Evolutionary conservation across 1,140 invertebrate genomes (phyloP), one percentile per base, ranked within the genome.

Genomic region (Drosophila nigromelanica): DNA sequence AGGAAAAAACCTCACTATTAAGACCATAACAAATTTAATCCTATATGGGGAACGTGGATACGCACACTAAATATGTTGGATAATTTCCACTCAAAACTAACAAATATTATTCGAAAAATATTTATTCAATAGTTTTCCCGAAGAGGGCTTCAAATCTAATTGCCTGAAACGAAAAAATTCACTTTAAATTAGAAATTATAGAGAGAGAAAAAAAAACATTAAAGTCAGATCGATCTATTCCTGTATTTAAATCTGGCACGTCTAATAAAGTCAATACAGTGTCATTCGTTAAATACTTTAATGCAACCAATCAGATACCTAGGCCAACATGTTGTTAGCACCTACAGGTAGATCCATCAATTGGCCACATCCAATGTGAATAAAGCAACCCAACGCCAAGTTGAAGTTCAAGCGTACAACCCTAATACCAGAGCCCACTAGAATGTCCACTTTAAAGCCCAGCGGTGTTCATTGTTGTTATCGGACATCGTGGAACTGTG

Each of bases 391-490:
- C 63, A 66, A 39, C 58, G 40, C 15, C 73, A 85, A 82, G 73
- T 74, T 81, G 81, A 85, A 86, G 82, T 86, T 86, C 81, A 87
- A 58, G 66, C 74, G 64, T 80, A 74, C 62, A 80, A 30, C 56
- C 48, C 59, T 81, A 86, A 86, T 86, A 61, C 81, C 69, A 47
- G 66, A 74, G 78, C 50, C 59, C 81, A 86, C 81, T 86, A 81
- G 66, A 87, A 59, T 86, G 81, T 86, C 81, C 78, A 80, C 69
- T 81, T 78, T 86, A 87, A 86, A 86, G 81, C 81, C 42, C 50
- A 42, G 67, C 55, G 74, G 70, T 77, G 64, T 61, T 68, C 70
- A 86, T 80, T 80, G 81, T 86, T 72, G 56, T 85, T 70, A 60
- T 79, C 80, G 55, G 40, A 51, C 24, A 33, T 18, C 7, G 11